phyloP scores from a whole-genome alignment of 2,888 invertebrate species.

The Auanema freiburgensis region DNA sequence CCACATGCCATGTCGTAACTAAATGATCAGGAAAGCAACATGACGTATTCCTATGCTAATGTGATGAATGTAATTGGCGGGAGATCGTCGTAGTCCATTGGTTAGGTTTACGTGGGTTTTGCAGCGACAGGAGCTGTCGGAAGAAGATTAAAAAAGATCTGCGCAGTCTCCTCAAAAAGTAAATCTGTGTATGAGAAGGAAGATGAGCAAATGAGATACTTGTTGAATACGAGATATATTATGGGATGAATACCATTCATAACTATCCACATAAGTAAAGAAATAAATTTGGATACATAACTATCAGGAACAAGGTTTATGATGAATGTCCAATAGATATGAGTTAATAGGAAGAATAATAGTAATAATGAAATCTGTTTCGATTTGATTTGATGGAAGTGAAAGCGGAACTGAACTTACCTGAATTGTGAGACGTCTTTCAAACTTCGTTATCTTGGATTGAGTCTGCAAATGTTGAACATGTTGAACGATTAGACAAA shows the following conservation, averaged over 20 bases:
- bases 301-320: not conserved
- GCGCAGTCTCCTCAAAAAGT: not conserved
- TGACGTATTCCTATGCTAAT: too few relatives aligned
- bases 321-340: conserved; percentile 15
- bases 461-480: not conserved
- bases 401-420: not conserved
- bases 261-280: conserved; percentile 18
- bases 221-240: conserved; percentile 20
- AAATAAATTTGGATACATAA: conserved; percentile 4
- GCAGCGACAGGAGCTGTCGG: too few relatives aligned
- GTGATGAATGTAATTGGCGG: too few relatives aligned
- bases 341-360: conserved; percentile 12
- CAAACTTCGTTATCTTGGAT: not conserved
- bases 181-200: not conserved
- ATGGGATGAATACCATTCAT: conserved; percentile 21
- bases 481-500: not conserved
- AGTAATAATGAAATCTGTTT: conserved; percentile 8
- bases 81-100: too few relatives aligned
- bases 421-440: conserved; percentile 12
- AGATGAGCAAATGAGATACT: conserved; percentile 18
- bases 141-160: too few relatives aligned
- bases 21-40: too few relatives aligned
- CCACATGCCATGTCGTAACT: too few relatives aligned
- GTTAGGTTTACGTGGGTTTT: too few relatives aligned
- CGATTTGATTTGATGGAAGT: not conserved